Base-by-base conservation (phyloP, 2,888 invertebrate genomes). In the Neoitamus cyanurus region DNA sequence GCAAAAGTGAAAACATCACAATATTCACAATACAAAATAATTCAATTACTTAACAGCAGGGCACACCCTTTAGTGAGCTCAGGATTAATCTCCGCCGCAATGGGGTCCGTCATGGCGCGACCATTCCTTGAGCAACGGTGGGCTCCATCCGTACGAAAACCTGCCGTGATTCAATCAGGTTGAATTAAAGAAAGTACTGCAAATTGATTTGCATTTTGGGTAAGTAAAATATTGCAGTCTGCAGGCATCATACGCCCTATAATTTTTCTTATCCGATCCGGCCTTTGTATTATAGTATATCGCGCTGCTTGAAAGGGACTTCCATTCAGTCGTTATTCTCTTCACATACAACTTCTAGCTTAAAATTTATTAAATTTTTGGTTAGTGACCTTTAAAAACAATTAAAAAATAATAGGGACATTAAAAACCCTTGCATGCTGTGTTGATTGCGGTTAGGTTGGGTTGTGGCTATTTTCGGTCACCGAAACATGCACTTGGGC, bases 1-100 rank as follows among this genome's bases (percentile, higher is more conserved):
- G 48, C 25, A 78, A 78, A 78, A 78, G 78, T 78, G 78, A 78
- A 78, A 78, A 78, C 78, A 48, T 78, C 42, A 78, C n/a, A 78
- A 58, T 31, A 31, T 31, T 78, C 42, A 78, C n/a, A 78, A 58
- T 31, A 31, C 48, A 31, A n/a, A 31, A 58, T 78, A 48, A 58
- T 78, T 78, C 48, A 58, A 78, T 78, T 78, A 78, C 42, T 42
- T 77, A 70, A 70, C 70, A 70, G 58, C 30, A 11, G 30, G 70
- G 15, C 34, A 34, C 70, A 70, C 70, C 70, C 58, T 58, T 58
- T 2, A 9, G 0, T 48, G 25, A 20, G 20, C 20, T 58, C 58
- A 25, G 58, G 58, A 58, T 58, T 58, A 58, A 58, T 58, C 7
- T 15, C 6, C 5, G 42, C 20, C 58, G 25, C 58, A 25, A 25